Base-by-base conservation (phyloP, 1,140 invertebrate species). In the Paramacrobiotus metropolitanus region DNA sequence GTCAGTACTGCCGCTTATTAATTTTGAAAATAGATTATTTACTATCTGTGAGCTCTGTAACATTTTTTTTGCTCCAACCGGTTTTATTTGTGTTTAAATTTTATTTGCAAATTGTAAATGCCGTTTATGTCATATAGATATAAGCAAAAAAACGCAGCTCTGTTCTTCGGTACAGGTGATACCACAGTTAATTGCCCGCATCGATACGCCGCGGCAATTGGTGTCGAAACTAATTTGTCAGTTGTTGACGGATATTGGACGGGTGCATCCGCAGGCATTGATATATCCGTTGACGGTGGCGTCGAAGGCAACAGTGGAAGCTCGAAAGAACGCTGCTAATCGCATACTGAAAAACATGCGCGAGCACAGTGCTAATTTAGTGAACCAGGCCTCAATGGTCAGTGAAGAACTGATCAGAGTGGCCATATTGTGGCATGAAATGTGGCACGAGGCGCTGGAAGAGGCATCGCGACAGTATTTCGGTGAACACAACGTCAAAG, bases 91-190 rank as follows among this genome's bases (percentile, higher is more conserved):
- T n/a, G n/a, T n/a, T n/a, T n/a, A n/a, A n/a, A n/a, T n/a, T n/a
- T n/a, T n/a, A n/a, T n/a, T n/a, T n/a, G n/a, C n/a, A n/a, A n/a
- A n/a, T n/a, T n/a, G n/a, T n/a, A n/a, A n/a, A n/a, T n/a, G n/a
- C n/a, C n/a, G n/a, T n/a, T n/a, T n/a, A n/a, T n/a, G n/a, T n/a
- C n/a, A n/a, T n/a, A n/a, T n/a, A n/a, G n/a, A n/a, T n/a, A n/a
- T n/a, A n/a, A n/a, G n/a, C n/a, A 82, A 86, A 65, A 81, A 83
- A 0, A 91, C 97, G 30, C 87, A 94, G 68, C 90, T 97, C 62
- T 91, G 96, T 68, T 95, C 91, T 9, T 99, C 95, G 95, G 76
- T 99, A 1, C 93, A 99, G 76, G 93, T 99, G 0, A 97, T 98
- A 66, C 95, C 95, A 0, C 95, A 99, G 73, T 74, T 99, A 1